Percentiles rank a stretch among this genome's conserved stretches.
Evolutionary conservation across 2,888 invertebrate species (phyloP).

Genomic region (Cheilosia grossa): DNA sequence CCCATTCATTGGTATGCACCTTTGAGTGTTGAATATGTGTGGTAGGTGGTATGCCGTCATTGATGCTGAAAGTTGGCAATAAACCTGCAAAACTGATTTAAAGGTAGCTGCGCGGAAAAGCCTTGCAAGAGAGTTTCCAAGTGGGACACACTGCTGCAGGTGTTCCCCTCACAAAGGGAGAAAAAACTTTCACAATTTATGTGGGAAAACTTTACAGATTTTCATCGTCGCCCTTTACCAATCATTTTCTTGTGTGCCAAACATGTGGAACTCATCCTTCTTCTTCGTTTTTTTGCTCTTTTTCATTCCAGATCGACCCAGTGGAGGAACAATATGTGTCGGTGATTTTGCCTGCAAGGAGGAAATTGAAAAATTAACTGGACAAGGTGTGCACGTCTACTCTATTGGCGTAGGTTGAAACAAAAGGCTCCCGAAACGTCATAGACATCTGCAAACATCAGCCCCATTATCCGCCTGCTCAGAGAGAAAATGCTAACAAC

Average conservation of each 20-base stretch:
- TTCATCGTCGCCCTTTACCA: slow-evolving; percentile 2
- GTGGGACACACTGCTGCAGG: slow-evolving; percentile 31
- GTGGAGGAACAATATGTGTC: slow-evolving; percentile 72
- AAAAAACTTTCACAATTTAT: slow-evolving; percentile 20
- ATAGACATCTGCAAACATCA: slow-evolving; percentile 53
- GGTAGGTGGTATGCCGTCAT: slow-evolving; percentile 7
- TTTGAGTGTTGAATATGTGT: slow-evolving; percentile 28
- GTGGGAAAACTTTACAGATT: slow-evolving; percentile 30
- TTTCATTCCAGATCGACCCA: slow-evolving; percentile 50
- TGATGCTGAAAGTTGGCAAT: slow-evolving; percentile 71
- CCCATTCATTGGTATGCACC: slow-evolving; percentile 41
- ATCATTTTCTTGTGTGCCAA: slow-evolving; percentile 17
- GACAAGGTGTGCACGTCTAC: slow-evolving; percentile 40
- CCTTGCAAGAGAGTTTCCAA: slow-evolving; percentile 17
- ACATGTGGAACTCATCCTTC: slow-evolving; percentile 48
- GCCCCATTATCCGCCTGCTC: slow-evolving; percentile 59
- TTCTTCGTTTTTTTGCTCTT: slow-evolving; percentile 1
- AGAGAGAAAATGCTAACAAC: slow-evolving; percentile 76
- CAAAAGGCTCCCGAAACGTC: slow-evolving; percentile 9
- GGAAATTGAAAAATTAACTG: slow-evolving; percentile 67
- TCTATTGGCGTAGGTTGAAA: slow-evolving; percentile 24
- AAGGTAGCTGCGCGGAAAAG: slow-evolving; percentile 50
- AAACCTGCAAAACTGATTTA: slow-evolving; percentile 62
- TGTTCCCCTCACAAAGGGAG: not conserved
- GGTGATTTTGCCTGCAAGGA: slow-evolving; percentile 46